Evolutionary conservation across 1,140 invertebrate species (phyloP).

Genomic region (Diorhabda sublineata): DNA sequence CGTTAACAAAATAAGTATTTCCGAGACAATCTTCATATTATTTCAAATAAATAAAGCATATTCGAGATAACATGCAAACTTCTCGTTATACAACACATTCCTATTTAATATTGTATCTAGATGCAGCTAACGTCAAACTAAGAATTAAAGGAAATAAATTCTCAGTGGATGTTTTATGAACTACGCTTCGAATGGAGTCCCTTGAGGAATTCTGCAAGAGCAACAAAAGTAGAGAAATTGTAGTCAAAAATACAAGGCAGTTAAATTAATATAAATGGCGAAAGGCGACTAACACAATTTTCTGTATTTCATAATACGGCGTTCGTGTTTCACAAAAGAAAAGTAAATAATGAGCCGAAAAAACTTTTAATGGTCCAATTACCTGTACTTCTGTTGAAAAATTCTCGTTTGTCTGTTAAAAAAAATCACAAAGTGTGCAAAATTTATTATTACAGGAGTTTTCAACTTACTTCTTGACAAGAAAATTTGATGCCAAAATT

Average conservation of each 20-base stretch:
- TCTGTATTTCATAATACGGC: constrained; percentile 15
- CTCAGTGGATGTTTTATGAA: too few relatives aligned
- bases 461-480: background rate
- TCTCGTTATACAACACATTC: too few relatives aligned
- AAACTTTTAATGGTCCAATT: constrained; percentile 18
- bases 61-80: too few relatives aligned
- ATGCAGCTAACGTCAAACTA: too few relatives aligned
- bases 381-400: background rate
- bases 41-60: too few relatives aligned
- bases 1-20: too few relatives aligned
- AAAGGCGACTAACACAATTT: constrained; percentile 17
- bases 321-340: constrained; percentile 16
- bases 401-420: constrained; percentile 9
- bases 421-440: constrained; percentile 4
- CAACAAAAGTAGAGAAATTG: constrained; percentile 10
- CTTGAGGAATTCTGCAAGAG: background rate
- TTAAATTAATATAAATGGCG: constrained; percentile 19
- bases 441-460: constrained; percentile 4
- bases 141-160: too few relatives aligned
- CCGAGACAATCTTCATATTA: too few relatives aligned
- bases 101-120: too few relatives aligned
- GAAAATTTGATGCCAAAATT: constrained; percentile 2
- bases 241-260: constrained; percentile 13
- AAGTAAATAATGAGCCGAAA: constrained; percentile 15
- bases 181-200: background rate